Evolutionary conservation across 1,140 invertebrate genomes (phyloP).

Genomic region (Drosophila ohnishii): DNA sequence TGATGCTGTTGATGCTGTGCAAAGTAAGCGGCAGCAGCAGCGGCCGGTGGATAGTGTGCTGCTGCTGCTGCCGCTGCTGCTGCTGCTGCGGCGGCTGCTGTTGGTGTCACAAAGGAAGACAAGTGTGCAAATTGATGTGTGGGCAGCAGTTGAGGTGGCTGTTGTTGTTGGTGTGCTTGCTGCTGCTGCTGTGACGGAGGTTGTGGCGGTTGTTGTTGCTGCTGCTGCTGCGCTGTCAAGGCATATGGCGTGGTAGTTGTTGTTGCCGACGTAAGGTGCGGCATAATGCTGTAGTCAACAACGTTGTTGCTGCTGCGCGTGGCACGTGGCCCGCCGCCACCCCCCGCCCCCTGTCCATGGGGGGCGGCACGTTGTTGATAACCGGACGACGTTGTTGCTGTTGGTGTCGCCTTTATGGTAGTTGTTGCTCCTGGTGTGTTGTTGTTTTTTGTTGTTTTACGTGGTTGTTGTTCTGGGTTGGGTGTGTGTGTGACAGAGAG

Average conservation of each 20-base stretch:
- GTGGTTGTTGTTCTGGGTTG: slow-evolving; percentile 46
- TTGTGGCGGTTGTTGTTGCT: slow-evolving; percentile 33
- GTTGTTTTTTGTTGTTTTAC: slow-evolving; percentile 31
- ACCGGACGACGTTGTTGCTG: slow-evolving; percentile 71
- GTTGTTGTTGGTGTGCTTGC: slow-evolving; percentile 18
- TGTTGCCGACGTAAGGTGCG: slow-evolving; percentile 33
- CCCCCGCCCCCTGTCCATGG: slow-evolving; percentile 67
- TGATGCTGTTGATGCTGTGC: slow-evolving; percentile 62
- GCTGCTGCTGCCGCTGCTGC: slow-evolving; percentile 51
- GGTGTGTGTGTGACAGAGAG: slow-evolving; percentile 49
- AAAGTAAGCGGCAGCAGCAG: slow-evolving; percentile 62
- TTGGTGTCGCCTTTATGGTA: slow-evolving; percentile 36
- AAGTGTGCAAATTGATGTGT: slow-evolving; percentile 71
- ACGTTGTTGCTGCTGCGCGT: slow-evolving; percentile 64
- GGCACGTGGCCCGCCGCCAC: slow-evolving; percentile 64
- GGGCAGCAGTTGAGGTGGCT: slow-evolving; percentile 49
- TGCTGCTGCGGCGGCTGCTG: slow-evolving; percentile 38
- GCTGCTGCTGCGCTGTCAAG: slow-evolving; percentile 51
- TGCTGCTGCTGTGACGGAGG: slow-evolving; percentile 37
- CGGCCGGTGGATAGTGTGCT: slow-evolving; percentile 57
- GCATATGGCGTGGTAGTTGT: slow-evolving; percentile 55
- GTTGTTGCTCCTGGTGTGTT: slow-evolving; percentile 32
- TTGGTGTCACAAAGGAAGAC: slow-evolving; percentile 70
- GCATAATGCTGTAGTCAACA: slow-evolving; percentile 65
- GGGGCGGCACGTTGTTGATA: slow-evolving; percentile 69